phyloP scores from a whole-genome alignment of 2,113 vertebrate genomes.

The Trinectes maculatus region DNA sequence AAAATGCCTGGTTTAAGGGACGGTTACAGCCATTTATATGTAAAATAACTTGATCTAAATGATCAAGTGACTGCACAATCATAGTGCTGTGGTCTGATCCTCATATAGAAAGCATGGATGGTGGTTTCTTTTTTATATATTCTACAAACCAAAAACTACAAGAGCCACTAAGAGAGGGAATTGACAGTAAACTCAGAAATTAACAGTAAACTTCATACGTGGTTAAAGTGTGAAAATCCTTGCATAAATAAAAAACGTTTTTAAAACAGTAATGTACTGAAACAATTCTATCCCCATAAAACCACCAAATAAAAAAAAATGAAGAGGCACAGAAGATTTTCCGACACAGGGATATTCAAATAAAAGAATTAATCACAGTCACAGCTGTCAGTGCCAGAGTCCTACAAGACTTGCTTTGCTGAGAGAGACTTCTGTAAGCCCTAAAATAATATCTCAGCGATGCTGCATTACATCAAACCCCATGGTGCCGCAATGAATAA shows the following conservation, averaged over 20 bases:
- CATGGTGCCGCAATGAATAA: conserved; percentile 64
- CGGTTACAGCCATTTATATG: background rate
- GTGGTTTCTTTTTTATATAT: no score
- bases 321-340: background rate
- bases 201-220: no score
- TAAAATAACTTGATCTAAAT: no score
- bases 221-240: background rate
- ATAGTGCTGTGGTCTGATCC: no score
- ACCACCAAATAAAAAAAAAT: background rate
- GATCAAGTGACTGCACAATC: no score
- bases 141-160: no score
- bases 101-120: no score
- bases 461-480: conserved; percentile 35
- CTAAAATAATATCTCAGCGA: conserved; percentile 39
- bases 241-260: background rate
- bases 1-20: background rate
- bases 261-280: background rate
- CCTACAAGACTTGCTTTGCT: conserved; percentile 23
- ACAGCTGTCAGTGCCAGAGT: conserved; percentile 55
- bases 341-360: conserved; percentile 17
- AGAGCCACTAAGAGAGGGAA: no score
- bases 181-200: no score
- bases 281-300: background rate
- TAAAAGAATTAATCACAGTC: conserved; percentile 19
- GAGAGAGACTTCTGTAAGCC: conserved; percentile 39